Conservation (phyloP, 2,888 invertebrate genomes). For the Autographa pulchrina region DNA sequence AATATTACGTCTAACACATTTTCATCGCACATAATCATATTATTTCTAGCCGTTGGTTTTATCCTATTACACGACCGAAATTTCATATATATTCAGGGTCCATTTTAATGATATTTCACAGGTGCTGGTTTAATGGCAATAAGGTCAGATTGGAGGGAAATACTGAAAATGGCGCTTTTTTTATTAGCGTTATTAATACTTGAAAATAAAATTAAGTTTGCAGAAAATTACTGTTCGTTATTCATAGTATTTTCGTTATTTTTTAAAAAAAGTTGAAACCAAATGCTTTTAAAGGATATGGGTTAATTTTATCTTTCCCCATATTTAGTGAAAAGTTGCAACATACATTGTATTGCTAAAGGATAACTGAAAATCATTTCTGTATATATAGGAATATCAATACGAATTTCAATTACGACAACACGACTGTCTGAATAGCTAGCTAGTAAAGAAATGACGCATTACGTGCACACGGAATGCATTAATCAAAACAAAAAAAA, state of each 20-base stretch:
- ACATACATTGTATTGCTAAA: no score
- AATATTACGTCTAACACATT: conserved; percentile 8
- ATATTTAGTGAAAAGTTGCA: no score
- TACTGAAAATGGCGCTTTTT: background rate
- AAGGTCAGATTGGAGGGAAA: conserved; percentile 18
- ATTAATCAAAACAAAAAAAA: conserved; percentile 9
- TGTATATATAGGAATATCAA: no score
- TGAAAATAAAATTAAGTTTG: background rate
- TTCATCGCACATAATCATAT: conserved; percentile 10
- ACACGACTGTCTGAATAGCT: no score
- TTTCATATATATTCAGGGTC: conserved; percentile 34
- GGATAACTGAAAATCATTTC: no score
- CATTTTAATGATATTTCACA: conserved; percentile 45
- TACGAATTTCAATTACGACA: no score
- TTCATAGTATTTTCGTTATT: conserved; percentile 17
- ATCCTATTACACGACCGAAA: conserved; percentile 28
- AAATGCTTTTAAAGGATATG: background rate
- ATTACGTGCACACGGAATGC: background rate
- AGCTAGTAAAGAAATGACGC: no score
- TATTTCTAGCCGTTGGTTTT: conserved; percentile 18
- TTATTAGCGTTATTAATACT: background rate
- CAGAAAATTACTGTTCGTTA: no score
- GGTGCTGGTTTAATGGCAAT: conserved; percentile 8
- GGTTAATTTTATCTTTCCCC: no score
- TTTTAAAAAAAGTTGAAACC: no score